Base-by-base conservation (phyloP, 1,140 invertebrate genomes). In the Epicauta chinensis region DNA sequence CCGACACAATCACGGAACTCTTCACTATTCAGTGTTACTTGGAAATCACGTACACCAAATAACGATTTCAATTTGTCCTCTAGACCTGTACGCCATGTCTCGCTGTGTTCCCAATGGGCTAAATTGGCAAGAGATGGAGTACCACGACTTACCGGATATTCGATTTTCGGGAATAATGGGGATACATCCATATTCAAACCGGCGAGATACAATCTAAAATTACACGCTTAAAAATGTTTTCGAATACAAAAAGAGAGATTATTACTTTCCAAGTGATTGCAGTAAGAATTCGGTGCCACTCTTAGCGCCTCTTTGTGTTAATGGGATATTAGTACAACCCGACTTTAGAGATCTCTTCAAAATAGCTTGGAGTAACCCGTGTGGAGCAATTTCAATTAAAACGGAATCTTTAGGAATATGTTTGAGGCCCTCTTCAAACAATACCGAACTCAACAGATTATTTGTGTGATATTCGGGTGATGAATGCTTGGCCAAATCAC, bases 391-490 rank as follows among this genome's bases (percentile, higher is more conserved):
- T 61, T 82, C 81, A 53, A 88, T 86, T 0, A 83, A 80, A 42
- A 95, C 74, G 0, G 91, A 85, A 68, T 93, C 84, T 35, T 75
- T 72, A 0, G 89, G 91, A 16, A 97, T 81, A 40, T 87, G 73
- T 7, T 77, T 73, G 1, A 87, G 72, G 0, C 85, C 86, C 70
- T 94, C 89, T 62, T 93, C 86, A 63, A 96, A 96, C 1, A 92
- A 71, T 0, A 96, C 92, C 13, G 89, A 82, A 57, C 71, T 83
- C 35, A 93, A 70, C 4, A 96, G 72, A 69, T 97, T 97, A 66
- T 97, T 95, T 0, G 92, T 92, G 64, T 93, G 90, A 66, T 98
- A 98, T 60, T 92, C 89, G 2, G 93, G 84, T 0, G 91, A 95
- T 0, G 84, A 93, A 9, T 80, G 65, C 47, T 80, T 75, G 1